These are phyloP conservation scores for Coendou prehensilis DNA, from an alignment of 2,797 vertebrate genomes.

Conservation along the genomic window DNA sequence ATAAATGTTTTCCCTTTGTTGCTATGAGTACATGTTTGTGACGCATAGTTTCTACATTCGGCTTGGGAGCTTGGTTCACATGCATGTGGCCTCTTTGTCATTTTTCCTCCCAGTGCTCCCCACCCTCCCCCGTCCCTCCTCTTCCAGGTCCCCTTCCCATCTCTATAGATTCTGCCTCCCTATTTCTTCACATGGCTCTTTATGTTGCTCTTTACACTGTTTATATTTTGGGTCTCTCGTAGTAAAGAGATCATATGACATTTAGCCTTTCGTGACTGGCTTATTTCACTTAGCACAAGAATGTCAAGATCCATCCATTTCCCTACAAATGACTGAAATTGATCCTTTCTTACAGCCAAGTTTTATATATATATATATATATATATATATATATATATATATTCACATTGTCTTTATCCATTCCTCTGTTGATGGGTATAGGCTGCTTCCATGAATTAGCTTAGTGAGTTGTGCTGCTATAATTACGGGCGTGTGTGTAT, in stretches of 20 bases:
- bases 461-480: not conserved
- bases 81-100: not conserved
- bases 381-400: not conserved
- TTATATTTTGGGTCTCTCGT: too few species aligned
- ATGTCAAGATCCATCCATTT: not conserved
- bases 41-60: not conserved
- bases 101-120: too few species aligned
- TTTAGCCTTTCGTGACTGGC: not conserved
- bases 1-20: not conserved
- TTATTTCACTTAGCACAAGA: not conserved
- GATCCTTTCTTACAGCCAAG: not conserved
- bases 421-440: not conserved
- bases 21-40: not conserved
- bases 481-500: accelerated
- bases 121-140: not conserved
- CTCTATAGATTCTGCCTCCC: not conserved
- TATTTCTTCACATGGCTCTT: not conserved
- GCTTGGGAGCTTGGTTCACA: not conserved
- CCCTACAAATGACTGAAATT: not conserved
- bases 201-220: not conserved
- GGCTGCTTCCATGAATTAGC: not conserved
- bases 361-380: too few species aligned
- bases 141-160: not conserved
- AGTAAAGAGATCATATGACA: not conserved
- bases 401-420: not conserved